Evolutionary conservation across 2,888 invertebrate species (phyloP), one percentile per base, ranked within the genome.

Genomic region (Xanthia icteritia): DNA sequence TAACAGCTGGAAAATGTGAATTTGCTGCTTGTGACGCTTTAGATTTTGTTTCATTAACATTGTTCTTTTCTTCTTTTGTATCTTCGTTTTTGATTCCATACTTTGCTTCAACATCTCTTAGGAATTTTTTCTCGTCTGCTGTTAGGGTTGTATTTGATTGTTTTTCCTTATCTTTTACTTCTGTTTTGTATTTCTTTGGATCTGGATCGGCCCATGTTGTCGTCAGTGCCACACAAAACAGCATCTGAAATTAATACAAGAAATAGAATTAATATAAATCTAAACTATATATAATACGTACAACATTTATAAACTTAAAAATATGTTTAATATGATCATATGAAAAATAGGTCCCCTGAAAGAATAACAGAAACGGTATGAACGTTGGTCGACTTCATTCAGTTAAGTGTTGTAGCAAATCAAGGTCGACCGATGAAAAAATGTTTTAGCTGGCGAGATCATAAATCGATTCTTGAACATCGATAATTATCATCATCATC

Each of bases 1-100:
- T 96, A 9, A 97, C 97, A 65, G 97, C 97, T 9, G 97, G 97
- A 70, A 96, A 95, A 31, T 94, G 90, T 68, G 90, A 81, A 75
- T 92, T 93, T 51, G 81, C 80, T n/a, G 83, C 72, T 63, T 78
- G 82, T 17, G 89, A 69, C 39, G 73, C 72, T 61, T 86, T 82
- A 11, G 54, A 51, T 76, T 89, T 88, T 11, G 86, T 83, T 72
- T 88, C 88, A 67, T 84, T 83, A 36, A 90, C 90, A 63, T 89
- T 90, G 51, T 90, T 91, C 61, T 92, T 90, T 23, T 81, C 86
- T 73, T 93, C 92, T 42, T 84, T 89, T 42, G 69, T 42, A 4
- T 76, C 23, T 66, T 95, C 94, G 48, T 92, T 86, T 88, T 96
- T 95, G 0, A 97, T 92, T 2, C 96, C 96, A 86, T 94, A 97